Evolutionary conservation across 1,140 invertebrate species (phyloP), one percentile per base, ranked within the genome.

Genomic region (Telenomus remus): DNA sequence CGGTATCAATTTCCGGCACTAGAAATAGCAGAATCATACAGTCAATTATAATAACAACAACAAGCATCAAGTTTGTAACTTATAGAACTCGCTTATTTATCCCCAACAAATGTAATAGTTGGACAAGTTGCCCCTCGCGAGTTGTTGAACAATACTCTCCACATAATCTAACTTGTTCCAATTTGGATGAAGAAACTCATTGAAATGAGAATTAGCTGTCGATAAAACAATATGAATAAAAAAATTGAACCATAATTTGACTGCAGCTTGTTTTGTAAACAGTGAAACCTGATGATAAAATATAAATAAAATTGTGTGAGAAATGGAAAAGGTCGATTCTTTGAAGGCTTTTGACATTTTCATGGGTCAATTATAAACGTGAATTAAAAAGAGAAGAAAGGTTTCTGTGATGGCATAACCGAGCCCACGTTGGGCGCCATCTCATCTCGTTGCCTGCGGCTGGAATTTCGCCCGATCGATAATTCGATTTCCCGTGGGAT

Each of bases 401-500:
- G 1, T 16, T n/a, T n/a, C 39, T 46, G 35, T 53, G 51, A 42
- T 44, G 56, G 39, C 47, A 53, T 61, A 68, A 75, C 54, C 71
- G 47, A 39, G 42, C 35, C 56, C 57, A 51, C 16, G 35, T 51
- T 48, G 56, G 46, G 49, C 39, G 37, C 48, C 61, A 14, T 64
- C 74, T 71, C 61, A 71, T 64, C 71, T 15, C 53, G 15, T 61
- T 15, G 66, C 54, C 74, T 57, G 66, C 66, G 75, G 75, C 59
- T 63, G 47, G 59, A 77, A 65, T 72, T 77, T 69, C 47, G 69
- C 35, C 53, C 69, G 75, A 77, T 77, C 75, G 68, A 77, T 77
- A 77, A 69, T 64, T 72, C 75, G 68, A 77, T 72, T 77, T 77
- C 75, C 68, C 64, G 35, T 56, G 75, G 75, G 75, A 77, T 51